Percentiles rank a stretch among this genome's conserved stretches.
These are phyloP conservation scores for Notocelia uddmanniana DNA, from an alignment of 2,888 invertebrate species.

Conservation along the genomic window DNA sequence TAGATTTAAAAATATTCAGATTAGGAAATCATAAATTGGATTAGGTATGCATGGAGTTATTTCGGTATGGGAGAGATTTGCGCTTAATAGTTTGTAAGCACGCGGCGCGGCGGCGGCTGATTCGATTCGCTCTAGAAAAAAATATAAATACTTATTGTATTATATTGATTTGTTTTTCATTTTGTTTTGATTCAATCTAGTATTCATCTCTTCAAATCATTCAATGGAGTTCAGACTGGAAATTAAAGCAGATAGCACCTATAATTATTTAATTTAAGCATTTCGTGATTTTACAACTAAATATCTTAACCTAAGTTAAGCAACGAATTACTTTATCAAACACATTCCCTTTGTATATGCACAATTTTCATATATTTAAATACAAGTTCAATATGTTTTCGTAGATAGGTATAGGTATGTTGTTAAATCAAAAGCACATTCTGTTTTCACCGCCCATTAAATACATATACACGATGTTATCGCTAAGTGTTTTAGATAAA, in stretches of 20 bases:
- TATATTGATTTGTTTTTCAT: not conserved
- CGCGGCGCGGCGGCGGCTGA: slow-evolving; percentile 1
- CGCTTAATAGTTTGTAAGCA: slow-evolving; percentile 14
- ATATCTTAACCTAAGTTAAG: too few species aligned
- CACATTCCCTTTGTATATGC: too few species aligned
- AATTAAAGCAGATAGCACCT: not conserved
- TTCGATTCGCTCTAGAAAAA: slow-evolving; percentile 10
- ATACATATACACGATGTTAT: slow-evolving; percentile 23
- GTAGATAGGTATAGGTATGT: too few species aligned
- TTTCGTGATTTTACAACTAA: too few species aligned
- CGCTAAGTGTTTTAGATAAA: slow-evolving; percentile 33
- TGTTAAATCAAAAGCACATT: slow-evolving; percentile 5
- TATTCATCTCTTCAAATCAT: not conserved
- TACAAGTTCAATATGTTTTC: not conserved
- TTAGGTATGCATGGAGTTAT: slow-evolving; percentile 37
- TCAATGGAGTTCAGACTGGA: not conserved
- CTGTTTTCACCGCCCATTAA: slow-evolving; percentile 19
- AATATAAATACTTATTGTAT: not conserved
- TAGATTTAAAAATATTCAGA: slow-evolving; percentile 41
- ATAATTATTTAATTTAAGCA: too few species aligned
- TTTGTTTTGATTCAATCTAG: not conserved
- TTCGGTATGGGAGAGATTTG: slow-evolving; percentile 21
- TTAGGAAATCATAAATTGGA: slow-evolving; percentile 46
- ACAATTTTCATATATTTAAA: not conserved
- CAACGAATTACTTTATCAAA: too few species aligned